Percentiles rank a stretch among this genome's conserved stretches.
These are phyloP conservation scores for Rallus limicola DNA, from an alignment of 2,113 vertebrate genomes.

Conservation along the genomic window DNA sequence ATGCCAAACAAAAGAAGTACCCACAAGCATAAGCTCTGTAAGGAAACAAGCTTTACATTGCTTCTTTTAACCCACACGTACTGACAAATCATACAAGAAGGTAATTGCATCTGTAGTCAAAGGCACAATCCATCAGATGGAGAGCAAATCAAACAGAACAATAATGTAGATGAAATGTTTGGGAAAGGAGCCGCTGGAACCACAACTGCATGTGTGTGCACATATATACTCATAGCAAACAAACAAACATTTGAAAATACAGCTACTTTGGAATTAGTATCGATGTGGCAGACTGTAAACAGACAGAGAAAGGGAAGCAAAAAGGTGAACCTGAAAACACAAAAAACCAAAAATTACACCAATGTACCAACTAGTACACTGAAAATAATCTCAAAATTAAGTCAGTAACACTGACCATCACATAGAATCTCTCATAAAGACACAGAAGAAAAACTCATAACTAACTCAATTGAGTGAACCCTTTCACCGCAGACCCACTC, in stretches of 20 bases:
- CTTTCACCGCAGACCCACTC: background rate
- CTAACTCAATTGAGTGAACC: background rate
- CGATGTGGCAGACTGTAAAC: background rate
- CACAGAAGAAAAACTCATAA: background rate
- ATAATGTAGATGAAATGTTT: background rate
- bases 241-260: background rate
- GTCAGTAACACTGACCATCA: background rate
- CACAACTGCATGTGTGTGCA: background rate
- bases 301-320: background rate
- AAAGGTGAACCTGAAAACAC: background rate
- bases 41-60: background rate
- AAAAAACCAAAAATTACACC: background rate
- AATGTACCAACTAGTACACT: background rate
- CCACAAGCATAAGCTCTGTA: background rate
- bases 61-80: background rate
- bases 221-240: background rate
- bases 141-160: background rate
- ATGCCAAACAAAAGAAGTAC: background rate
- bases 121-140: background rate
- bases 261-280: background rate
- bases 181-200: background rate
- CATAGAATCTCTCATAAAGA: background rate
- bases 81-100: background rate
- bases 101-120: background rate
- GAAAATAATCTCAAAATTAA: background rate